Evolutionary conservation across 2,113 vertebrate species (phyloP).

Genomic region (Tringa solitaria): DNA sequence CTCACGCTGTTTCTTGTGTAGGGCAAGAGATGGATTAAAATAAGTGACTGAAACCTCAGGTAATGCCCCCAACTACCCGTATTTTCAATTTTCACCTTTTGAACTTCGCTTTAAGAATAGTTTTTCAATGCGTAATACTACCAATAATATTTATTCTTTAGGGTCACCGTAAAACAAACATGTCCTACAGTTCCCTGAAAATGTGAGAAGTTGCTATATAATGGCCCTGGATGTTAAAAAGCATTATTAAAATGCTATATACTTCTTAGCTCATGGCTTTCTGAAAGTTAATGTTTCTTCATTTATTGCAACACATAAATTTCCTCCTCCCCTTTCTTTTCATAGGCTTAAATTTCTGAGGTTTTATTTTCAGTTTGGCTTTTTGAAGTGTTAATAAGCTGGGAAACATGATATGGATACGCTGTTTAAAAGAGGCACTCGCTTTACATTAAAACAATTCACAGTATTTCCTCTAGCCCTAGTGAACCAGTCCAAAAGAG

Average conservation of each 20-base stretch:
- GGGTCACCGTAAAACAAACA: not conserved
- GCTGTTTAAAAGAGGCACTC: not conserved
- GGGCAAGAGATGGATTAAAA: not conserved
- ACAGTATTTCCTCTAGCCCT: not conserved
- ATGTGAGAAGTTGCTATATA: not conserved
- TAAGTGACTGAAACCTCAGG: not conserved
- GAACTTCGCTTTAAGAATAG: not conserved
- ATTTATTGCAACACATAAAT: not conserved
- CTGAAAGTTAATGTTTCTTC: not conserved
- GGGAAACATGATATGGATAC: not conserved
- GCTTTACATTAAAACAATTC: not conserved
- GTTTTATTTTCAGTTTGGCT: not conserved
- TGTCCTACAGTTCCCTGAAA: not conserved
- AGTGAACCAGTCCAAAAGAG: not conserved
- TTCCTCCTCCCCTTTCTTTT: not conserved
- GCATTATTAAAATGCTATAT: not conserved
- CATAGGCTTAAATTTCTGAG: not conserved
- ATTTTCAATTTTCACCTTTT: not conserved
- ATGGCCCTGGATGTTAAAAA: not conserved
- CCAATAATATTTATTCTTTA: not conserved
- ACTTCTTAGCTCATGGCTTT: not conserved
- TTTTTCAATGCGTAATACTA: not conserved
- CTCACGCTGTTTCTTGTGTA: not conserved
- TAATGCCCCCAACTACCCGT: not conserved
- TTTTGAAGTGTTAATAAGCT: not conserved